These are phyloP conservation scores for Piezodorus guildinii DNA, from an alignment of 1,140 invertebrate genomes.

Conservation along the genomic window DNA sequence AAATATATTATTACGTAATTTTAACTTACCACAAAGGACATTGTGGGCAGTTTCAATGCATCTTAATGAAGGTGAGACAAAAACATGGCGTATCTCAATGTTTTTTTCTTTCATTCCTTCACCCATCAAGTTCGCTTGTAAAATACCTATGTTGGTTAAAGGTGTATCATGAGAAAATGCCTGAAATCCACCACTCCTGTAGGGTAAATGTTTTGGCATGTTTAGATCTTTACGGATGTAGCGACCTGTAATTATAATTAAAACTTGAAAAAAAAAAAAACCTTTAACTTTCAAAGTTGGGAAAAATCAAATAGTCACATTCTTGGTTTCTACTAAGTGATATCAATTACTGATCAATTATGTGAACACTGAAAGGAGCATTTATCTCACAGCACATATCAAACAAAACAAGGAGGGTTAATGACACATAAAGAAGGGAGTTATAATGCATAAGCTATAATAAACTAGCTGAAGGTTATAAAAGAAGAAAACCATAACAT, in stretches of 20 bases:
- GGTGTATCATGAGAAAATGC: conserved; percentile 73
- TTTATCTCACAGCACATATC: too few species aligned
- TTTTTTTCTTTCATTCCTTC: conserved; percentile 58
- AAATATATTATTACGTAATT: not conserved
- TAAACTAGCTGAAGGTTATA: too few species aligned
- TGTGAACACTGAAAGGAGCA: too few species aligned
- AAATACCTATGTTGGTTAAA: conserved; percentile 66
- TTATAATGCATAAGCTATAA: too few species aligned
- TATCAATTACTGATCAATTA: too few species aligned
- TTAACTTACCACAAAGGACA: conserved; percentile 44
- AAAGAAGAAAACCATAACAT: too few species aligned
- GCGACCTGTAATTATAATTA: conserved; percentile 32
- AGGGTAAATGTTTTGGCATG: conserved; percentile 64
- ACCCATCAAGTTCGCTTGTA: conserved; percentile 62
- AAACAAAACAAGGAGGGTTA: too few species aligned
- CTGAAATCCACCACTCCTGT: conserved; percentile 43
- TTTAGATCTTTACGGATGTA: conserved; percentile 79
- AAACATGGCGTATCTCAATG: conserved; percentile 57
- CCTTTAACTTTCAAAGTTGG: too few species aligned
- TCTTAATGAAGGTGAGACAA: conserved; percentile 74
- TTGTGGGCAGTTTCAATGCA: conserved; percentile 80
- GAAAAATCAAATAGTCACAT: too few species aligned
- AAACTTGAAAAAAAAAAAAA: not conserved
- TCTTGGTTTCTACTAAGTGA: too few species aligned
- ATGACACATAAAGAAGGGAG: too few species aligned